Evolutionary conservation across 2,888 invertebrate genomes (phyloP).

Genomic region (Drosophila algonquin): DNA sequence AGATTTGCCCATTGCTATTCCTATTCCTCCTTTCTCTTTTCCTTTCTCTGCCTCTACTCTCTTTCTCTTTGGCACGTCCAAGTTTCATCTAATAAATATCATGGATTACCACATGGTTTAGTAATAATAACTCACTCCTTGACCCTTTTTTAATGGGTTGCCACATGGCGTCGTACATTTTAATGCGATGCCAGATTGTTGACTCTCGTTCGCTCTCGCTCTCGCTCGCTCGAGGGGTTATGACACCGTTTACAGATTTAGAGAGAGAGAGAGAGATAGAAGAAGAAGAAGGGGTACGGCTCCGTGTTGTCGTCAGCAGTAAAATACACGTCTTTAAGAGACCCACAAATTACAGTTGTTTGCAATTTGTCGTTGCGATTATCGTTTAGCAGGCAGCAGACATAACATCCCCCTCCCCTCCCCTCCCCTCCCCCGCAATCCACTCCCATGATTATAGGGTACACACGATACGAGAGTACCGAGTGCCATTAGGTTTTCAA

Average conservation of each 20-base stretch:
- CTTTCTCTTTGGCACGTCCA: neutral
- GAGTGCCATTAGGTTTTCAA: slow-evolving; percentile 2
- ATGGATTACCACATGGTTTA: slow-evolving; percentile 8
- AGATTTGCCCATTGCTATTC: too few relatives aligned
- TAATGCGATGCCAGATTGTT: neutral
- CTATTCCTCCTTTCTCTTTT: too few relatives aligned
- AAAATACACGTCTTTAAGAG: neutral
- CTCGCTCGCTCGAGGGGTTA: neutral
- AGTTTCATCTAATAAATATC: slow-evolving; percentile 12
- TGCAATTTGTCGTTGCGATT: slow-evolving; percentile 7
- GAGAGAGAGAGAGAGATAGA: neutral
- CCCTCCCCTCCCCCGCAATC: too few relatives aligned
- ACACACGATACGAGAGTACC: neutral
- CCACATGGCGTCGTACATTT: neutral
- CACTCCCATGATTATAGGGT: neutral
- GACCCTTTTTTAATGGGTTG: neutral
- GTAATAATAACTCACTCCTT: slow-evolving; percentile 4
- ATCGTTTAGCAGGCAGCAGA: slow-evolving; percentile 1
- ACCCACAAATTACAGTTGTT: slow-evolving; percentile 18
- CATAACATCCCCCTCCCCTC: too few relatives aligned
- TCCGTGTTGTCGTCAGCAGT: neutral
- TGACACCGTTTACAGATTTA: neutral
- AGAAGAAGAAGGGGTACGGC: neutral
- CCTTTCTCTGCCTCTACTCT: too few relatives aligned
- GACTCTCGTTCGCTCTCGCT: neutral